Evolutionary conservation across 2,888 invertebrate species (phyloP), one percentile per base, ranked within the genome.

Genomic region (Eristalis tenax): DNA sequence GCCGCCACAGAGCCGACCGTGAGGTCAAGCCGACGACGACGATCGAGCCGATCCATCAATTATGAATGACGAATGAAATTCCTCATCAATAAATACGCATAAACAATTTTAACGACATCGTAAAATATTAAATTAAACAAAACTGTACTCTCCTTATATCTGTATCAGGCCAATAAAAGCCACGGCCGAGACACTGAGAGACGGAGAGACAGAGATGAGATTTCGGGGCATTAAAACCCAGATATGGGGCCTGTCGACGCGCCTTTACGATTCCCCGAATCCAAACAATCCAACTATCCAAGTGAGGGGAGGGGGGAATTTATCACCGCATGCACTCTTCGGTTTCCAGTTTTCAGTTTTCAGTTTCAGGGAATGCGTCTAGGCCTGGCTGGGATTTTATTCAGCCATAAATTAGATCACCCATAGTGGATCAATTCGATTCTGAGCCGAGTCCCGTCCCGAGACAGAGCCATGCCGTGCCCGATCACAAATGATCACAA

Each of bases 61-160:
- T 87, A 87, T 87, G 87, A 83, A 83, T 83, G 83, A 87, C 79
- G 73, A 87, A 83, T 73, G 83, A 76, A 87, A 87, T 83, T 79
- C 87, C 83, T 83, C 83, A 87, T 83, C 87, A 87, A 87, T 87
- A 87, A 87, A 83, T 79, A 11, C 69, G 75, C 77, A 86, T 86
- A 86, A 86, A 83, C 87, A 83, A 83, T 83, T 83, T 87, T 87
- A 83, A 87, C 87, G 83, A 87, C 68, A 56, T 23, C 75, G 79
- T 87, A 87, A 83, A 83, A 57, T 68, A 73, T 79, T 82, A 82
- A 56, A 26, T 71, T 73, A 79, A 79, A 79, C 79, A 76, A 87
- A 87, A 87, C 79, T 79, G 79, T 87, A 79, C 75, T 78, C 79
- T 70, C 56, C 50, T 77, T 79, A 63, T 75, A 87, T 87, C 71